Percentiles rank a stretch among this genome's conserved stretches.
Evolutionary conservation across 37 sponge, comb jelly and placozoan species (phyloP).

Genomic region (Sycon ciliatum): DNA sequence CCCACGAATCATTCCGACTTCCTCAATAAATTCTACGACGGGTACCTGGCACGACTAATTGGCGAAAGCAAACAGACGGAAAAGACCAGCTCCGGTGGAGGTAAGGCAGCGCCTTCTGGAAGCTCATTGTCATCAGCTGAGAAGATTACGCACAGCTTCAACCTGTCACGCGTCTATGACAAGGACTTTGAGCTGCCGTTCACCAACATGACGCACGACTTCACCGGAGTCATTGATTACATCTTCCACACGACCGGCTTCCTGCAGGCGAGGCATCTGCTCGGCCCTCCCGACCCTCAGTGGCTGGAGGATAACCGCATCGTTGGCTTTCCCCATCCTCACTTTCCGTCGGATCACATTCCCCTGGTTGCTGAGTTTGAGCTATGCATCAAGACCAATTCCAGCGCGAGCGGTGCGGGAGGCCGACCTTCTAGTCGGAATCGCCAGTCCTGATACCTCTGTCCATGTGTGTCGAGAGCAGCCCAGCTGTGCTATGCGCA

Average conservation of each 20-base stretch:
- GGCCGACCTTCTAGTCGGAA: no score
- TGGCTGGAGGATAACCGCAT: slow-evolving; percentile 75
- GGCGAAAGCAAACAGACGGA: slow-evolving; percentile 24
- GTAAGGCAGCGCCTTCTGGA: slow-evolving; percentile 31
- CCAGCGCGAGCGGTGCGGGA: no score
- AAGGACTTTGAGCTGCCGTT: slow-evolving; percentile 42
- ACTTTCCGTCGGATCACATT: slow-evolving; percentile 92
- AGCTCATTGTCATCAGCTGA: slow-evolving; percentile 15
- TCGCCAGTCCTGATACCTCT: no score
- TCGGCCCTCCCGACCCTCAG: slow-evolving; percentile 71
- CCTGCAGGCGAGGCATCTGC: slow-evolving; percentile 53
- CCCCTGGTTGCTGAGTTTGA: slow-evolving; percentile 82
- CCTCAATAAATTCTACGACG: slow-evolving; percentile 60
- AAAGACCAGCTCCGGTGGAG: no score
- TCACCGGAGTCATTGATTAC: slow-evolving; percentile 92
- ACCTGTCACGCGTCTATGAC: slow-evolving; percentile 55
- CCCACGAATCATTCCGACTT: slow-evolving; percentile 68
- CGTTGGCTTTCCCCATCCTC: slow-evolving; percentile 89
- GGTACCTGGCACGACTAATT: slow-evolving; percentile 52
- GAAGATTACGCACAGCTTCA: slow-evolving; percentile 66
- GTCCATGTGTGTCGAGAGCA: no score
- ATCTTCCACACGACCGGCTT: slow-evolving; percentile 64
- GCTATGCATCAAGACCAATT: no score
- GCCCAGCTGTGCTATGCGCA: no score
- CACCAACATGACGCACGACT: slow-evolving; percentile 91